Conservation (phyloP, 1,140 invertebrate species). For the Ephestia elutella region DNA sequence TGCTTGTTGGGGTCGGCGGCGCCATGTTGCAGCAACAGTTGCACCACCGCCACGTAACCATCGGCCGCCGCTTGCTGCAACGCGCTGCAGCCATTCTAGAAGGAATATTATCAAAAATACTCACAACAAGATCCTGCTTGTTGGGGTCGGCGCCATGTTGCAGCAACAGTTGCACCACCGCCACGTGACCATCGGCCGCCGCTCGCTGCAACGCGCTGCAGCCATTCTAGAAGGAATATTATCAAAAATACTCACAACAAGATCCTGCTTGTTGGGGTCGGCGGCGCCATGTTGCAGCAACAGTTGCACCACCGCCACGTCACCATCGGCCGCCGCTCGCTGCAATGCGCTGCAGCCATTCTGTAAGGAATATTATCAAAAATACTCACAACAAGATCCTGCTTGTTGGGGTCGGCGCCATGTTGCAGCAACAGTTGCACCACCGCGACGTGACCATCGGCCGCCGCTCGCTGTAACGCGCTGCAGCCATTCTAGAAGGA, state of each 20-base stretch:
- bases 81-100: conserved; percentile 83
- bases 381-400: conserved; percentile 83
- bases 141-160: conserved; percentile 77
- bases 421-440: conserved; percentile 78
- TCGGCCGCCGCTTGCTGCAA: conserved; percentile 89
- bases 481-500: conserved; percentile 81
- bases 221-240: conserved; percentile 78
- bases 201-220: conserved; percentile 86
- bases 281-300: conserved; percentile 82
- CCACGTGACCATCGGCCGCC: conserved; percentile 87
- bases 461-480: conserved; percentile 85
- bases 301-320: conserved; percentile 83
- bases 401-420: conserved; percentile 80
- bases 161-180: conserved; percentile 82
- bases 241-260: conserved; percentile 80
- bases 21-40: conserved; percentile 81
- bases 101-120: too few species aligned
- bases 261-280: conserved; percentile 84
- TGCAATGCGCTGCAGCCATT: conserved; percentile 85
- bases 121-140: conserved; percentile 83
- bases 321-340: conserved; percentile 88
- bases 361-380: conserved; percentile 76
- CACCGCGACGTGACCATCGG: conserved; percentile 87
- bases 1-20: conserved; percentile 83
- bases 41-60: conserved; percentile 85